phyloP scores from a whole-genome alignment of 2,797 vertebrate genomes.

The Lutjanus argentimaculatus region DNA sequence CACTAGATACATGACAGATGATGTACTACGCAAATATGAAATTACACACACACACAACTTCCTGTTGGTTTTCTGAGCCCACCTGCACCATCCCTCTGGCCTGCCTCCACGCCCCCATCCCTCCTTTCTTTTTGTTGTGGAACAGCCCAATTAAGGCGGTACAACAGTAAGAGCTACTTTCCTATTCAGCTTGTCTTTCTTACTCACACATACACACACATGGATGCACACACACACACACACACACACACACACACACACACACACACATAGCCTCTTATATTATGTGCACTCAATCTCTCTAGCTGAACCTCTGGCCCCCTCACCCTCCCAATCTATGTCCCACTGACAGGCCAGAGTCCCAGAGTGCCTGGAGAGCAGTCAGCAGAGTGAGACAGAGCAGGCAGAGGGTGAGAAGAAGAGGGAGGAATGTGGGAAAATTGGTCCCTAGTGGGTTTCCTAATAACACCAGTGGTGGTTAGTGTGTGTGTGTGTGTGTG shows the following conservation, averaged over 20 bases:
- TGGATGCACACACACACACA: slow-evolving; percentile 14
- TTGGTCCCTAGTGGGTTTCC: slow-evolving; percentile 83
- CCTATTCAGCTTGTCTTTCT: slow-evolving; percentile 30
- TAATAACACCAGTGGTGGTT: slow-evolving; percentile 65
- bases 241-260: slow-evolving; percentile 10
- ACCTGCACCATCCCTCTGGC: slow-evolving; percentile 21
- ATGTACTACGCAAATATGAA: neutral
- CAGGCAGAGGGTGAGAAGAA: slow-evolving; percentile 66
- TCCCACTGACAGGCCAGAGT: slow-evolving; percentile 70
- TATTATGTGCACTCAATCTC: slow-evolving; percentile 35
- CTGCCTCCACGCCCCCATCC: neutral
- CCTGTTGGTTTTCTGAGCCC: slow-evolving; percentile 22
- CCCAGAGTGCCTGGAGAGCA: slow-evolving; percentile 68
- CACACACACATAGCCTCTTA: neutral
- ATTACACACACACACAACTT: neutral
- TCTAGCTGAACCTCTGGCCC: slow-evolving; percentile 36
- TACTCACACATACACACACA: neutral
- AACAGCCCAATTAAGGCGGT: slow-evolving; percentile 63
- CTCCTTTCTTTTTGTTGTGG: slow-evolving; percentile 28
- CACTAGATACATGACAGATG: neutral
- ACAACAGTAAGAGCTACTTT: slow-evolving; percentile 47
- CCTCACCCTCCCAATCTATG: slow-evolving; percentile 43
- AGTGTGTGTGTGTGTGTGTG: slow-evolving; percentile 30
- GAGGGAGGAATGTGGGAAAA: slow-evolving; percentile 73
- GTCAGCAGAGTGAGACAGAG: slow-evolving; percentile 77